phyloP scores from a whole-genome alignment of 2,888 invertebrate species.

The Fragum sueziense region DNA sequence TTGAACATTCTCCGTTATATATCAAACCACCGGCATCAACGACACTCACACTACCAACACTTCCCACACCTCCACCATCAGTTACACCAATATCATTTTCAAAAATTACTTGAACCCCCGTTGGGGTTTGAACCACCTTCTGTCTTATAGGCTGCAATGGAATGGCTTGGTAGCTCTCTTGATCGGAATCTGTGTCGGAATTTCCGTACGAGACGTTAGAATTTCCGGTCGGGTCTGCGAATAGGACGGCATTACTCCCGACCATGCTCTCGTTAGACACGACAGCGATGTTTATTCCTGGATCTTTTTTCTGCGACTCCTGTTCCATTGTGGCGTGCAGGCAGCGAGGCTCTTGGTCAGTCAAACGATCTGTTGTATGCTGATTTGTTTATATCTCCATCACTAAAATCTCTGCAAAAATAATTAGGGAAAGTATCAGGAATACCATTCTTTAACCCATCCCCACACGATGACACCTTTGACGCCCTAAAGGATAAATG shows the following conservation, averaged over 20 bases:
- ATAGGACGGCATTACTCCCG: neutral
- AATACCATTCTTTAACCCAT: too few relatives aligned
- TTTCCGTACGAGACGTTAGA: conserved; percentile 29
- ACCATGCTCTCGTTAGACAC: neutral
- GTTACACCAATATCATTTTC: conserved; percentile 2
- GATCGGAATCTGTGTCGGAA: conserved; percentile 48
- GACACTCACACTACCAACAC: neutral
- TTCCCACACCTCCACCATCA: neutral
- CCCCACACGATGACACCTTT: too few relatives aligned
- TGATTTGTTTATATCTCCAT: too few relatives aligned
- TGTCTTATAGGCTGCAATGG: neutral
- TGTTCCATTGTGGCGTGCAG: conserved; percentile 1
- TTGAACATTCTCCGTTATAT: conserved; percentile 9
- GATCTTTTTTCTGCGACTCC: neutral
- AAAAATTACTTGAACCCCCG: conserved; percentile 13
- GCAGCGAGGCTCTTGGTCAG: too few relatives aligned
- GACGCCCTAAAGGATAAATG: too few relatives aligned
- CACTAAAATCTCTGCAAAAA: too few relatives aligned
- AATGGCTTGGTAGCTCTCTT: conserved; percentile 33
- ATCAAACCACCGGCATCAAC: neutral
- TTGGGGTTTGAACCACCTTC: neutral
- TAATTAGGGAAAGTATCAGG: too few relatives aligned
- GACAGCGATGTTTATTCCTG: neutral
- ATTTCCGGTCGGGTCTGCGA: neutral
- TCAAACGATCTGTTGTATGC: too few relatives aligned